Percentiles rank a stretch among this genome's conserved stretches.
phyloP scores from a whole-genome alignment of 2,113 vertebrate species.

The Drymodes brunneopygia region DNA sequence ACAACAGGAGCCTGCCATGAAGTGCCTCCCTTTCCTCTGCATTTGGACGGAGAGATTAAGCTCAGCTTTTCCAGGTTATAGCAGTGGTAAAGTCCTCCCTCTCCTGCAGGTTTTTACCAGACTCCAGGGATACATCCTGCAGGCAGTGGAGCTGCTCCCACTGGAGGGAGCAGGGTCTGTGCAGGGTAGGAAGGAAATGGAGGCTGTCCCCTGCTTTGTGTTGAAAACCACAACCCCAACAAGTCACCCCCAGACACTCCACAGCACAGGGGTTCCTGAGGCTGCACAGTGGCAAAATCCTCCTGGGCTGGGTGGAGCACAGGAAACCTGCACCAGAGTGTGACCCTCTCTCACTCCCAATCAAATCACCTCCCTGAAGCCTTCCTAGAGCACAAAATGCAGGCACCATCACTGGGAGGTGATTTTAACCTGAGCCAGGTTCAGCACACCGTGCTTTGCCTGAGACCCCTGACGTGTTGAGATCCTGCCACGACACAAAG shows the following conservation, averaged over 20 bases:
- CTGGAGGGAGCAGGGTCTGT: background rate
- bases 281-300: background rate
- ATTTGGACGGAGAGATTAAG: background rate
- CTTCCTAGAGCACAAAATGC: background rate
- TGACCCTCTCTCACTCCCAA: background rate
- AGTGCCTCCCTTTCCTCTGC: background rate
- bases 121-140: too few relatives aligned
- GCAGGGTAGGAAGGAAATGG: background rate
- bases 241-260: background rate
- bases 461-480: background rate
- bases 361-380: background rate
- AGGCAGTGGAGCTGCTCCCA: background rate
- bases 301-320: background rate
- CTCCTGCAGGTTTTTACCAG: background rate
- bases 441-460: background rate
- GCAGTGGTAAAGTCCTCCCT: accelerated
- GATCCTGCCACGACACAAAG: background rate
- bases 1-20: background rate
- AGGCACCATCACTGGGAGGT: background rate
- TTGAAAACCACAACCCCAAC: background rate
- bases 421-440: background rate
- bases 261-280: background rate
- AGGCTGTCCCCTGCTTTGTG: background rate
- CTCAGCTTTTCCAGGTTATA: background rate
- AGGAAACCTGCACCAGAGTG: background rate